A percentile compares a stretch with the other conserved stretches of the same genome.
These are phyloP conservation scores for Hippolais icterina DNA, from an alignment of 2,113 vertebrate genomes.

Conservation along the genomic window DNA sequence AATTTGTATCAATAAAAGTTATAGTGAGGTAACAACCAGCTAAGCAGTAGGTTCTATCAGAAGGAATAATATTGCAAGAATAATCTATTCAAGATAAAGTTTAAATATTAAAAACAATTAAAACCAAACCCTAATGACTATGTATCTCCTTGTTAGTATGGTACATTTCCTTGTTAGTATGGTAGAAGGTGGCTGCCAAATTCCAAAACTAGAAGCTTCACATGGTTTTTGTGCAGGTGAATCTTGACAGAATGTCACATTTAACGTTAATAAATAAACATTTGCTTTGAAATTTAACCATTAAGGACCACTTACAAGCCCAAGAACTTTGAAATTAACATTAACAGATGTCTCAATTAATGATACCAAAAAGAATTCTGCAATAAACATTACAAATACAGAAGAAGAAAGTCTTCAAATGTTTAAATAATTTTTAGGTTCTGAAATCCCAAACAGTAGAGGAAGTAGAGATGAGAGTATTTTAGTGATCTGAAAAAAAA, in stretches of 20 bases:
- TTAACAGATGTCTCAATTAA: neutral
- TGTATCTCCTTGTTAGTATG: neutral
- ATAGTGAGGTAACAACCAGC: neutral
- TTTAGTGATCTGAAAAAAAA: neutral
- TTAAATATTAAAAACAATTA: neutral
- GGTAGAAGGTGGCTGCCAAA: neutral
- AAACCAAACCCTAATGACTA: neutral
- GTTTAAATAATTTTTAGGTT: neutral
- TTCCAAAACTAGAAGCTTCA: neutral
- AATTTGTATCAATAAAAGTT: neutral
- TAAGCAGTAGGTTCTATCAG: neutral
- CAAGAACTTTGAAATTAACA: neutral
- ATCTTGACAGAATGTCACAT: neutral
- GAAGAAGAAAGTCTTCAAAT: neutral
- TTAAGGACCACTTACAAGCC: neutral
- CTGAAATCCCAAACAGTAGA: neutral
- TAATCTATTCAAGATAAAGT: neutral
- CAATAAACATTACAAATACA: neutral
- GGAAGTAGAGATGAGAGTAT: neutral
- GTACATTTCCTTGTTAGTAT: neutral
- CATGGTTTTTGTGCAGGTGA: neutral
- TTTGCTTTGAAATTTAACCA: neutral
- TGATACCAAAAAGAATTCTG: neutral
- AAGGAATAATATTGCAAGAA: neutral
- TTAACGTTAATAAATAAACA: neutral